Percentiles rank a stretch among this genome's conserved stretches.
These are phyloP conservation scores for Pantherophis vulpinus DNA, from an alignment of 2,797 vertebrate genomes.

Conservation along the genomic window DNA sequence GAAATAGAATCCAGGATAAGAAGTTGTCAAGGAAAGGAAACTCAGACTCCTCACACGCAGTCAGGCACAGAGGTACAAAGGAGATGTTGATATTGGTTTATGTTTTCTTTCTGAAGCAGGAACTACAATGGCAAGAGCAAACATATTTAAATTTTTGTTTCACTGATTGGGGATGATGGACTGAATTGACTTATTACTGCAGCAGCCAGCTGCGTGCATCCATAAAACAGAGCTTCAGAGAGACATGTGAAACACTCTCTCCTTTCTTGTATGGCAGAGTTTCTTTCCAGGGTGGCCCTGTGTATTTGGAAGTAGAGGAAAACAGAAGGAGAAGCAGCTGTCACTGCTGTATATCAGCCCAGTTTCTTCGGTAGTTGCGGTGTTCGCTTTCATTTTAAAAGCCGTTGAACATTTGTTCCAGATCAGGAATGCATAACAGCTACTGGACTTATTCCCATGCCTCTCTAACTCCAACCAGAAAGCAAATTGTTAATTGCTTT, in stretches of 20 bases:
- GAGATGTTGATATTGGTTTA: not conserved
- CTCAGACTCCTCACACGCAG: not conserved
- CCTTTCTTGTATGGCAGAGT: not conserved
- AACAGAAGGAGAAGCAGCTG: not conserved
- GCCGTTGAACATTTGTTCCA: not conserved
- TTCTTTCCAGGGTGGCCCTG: not conserved
- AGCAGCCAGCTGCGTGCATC: not conserved
- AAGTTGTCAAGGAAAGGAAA: not conserved
- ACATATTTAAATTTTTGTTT: not conserved
- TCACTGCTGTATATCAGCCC: not conserved
- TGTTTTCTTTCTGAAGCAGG: not conserved
- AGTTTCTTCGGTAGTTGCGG: not conserved
- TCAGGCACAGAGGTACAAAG: not conserved
- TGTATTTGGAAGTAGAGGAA: not conserved
- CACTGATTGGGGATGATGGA: not conserved
- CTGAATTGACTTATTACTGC: constrained; percentile 1
- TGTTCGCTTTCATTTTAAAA: not conserved
- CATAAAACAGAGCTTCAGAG: not conserved
- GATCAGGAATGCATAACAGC: not conserved
- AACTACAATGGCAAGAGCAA: accelerated
- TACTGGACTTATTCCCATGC: not conserved
- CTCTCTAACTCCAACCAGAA: not conserved
- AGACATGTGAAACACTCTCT: not conserved
- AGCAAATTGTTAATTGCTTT: not conserved
- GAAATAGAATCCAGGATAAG: not conserved